Evolutionary conservation across 2,888 invertebrate genomes (phyloP).

Genomic region (Diaprepes abbreviatus): DNA sequence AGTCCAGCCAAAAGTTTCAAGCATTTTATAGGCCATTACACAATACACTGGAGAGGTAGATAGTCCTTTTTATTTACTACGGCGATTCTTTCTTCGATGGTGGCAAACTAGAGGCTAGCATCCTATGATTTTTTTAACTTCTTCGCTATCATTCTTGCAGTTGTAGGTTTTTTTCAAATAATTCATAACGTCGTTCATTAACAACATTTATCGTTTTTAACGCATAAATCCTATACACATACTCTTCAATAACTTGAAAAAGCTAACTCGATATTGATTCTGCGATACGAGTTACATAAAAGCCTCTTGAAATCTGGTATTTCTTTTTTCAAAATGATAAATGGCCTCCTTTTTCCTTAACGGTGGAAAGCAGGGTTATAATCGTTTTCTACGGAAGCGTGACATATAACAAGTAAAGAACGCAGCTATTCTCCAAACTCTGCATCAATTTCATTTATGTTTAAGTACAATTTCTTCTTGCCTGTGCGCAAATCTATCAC

Average conservation of each 20-base stretch:
- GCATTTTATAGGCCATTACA: not conserved
- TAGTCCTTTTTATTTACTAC: no score
- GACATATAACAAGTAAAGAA: slow-evolving; percentile 15
- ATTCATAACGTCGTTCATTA: slow-evolving; percentile 52
- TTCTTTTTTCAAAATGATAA: not conserved
- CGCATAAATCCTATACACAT: not conserved
- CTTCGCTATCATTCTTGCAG: slow-evolving; percentile 50
- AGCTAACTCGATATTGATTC: not conserved
- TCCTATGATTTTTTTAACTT: no score
- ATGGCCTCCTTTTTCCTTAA: slow-evolving; percentile 16
- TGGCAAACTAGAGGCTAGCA: no score
- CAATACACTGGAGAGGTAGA: no score
- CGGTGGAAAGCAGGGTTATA: slow-evolving; percentile 6
- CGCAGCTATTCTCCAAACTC: no score
- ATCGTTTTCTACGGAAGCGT: slow-evolving; percentile 34
- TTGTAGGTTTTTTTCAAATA: slow-evolving; percentile 55
- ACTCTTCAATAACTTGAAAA: not conserved
- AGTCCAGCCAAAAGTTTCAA: slow-evolving; percentile 4
- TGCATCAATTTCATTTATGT: slow-evolving; percentile 3
- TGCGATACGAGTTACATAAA: not conserved
- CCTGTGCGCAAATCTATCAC: no score
- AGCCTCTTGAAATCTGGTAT: slow-evolving; percentile 18
- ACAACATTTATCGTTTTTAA: slow-evolving; percentile 12
- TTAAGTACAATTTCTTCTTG: slow-evolving; percentile 32
- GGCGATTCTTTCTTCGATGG: no score